Percentiles rank a stretch among this genome's conserved stretches.
Evolutionary conservation across 2,797 vertebrate species (phyloP).

Genomic region (Etheostoma nigrum): DNA sequence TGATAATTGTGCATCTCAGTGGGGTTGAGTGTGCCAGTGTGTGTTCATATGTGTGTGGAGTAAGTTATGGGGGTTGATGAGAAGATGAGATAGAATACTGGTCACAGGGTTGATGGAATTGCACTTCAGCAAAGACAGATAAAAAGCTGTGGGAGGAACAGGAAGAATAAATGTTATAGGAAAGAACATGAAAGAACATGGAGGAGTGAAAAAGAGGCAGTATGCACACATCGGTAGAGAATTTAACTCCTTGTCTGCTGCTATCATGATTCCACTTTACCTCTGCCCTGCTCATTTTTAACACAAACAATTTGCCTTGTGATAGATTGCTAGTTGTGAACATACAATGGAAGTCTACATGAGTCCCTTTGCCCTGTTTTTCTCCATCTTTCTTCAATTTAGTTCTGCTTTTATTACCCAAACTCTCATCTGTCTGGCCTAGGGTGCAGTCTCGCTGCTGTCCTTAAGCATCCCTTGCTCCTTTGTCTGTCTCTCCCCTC

Average conservation of each 20-base stretch:
- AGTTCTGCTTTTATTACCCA: conserved; percentile 44
- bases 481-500: conserved; percentile 50
- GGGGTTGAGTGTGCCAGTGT: conserved; percentile 19
- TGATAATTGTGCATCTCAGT: conserved; percentile 56
- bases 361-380: conserved; percentile 16
- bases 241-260: conserved; percentile 29
- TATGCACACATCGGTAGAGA: background rate
- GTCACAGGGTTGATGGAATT: conserved; percentile 26
- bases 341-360: conserved; percentile 30
- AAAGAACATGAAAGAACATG: conserved; percentile 5
- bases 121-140: conserved; percentile 28
- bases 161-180: conserved; percentile 9
- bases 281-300: conserved; percentile 29
- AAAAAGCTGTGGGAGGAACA: conserved; percentile 22
- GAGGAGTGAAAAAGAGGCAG: conserved; percentile 1
- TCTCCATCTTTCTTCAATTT: conserved; percentile 37
- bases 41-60: conserved; percentile 21
- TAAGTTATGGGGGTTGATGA: conserved; percentile 22
- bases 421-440: conserved; percentile 52
- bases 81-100: conserved; percentile 14
- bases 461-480: conserved; percentile 46
- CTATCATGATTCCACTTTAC: conserved; percentile 19
- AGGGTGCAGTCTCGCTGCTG: conserved; percentile 26
- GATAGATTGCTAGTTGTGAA: conserved; percentile 14
- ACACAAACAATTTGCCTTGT: background rate